Evolutionary conservation across 2,113 vertebrate genomes (phyloP), one percentile per base, ranked within the genome.

Genomic region (Todiramphus chloris): DNA sequence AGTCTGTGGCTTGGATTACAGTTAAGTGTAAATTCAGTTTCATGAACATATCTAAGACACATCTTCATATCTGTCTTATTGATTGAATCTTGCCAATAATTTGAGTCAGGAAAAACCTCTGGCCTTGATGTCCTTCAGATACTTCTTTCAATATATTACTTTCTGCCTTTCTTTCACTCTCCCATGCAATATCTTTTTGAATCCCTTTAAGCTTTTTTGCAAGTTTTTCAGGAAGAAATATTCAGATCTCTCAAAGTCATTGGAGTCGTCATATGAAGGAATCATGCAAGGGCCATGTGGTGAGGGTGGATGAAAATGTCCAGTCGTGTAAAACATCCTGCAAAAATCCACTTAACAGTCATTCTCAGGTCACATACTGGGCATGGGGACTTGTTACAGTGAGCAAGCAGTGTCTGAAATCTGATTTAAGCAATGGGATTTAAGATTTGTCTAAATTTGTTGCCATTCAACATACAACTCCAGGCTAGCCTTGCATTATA

Each of bases 211-310:
- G 25, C 7, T 33, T 53, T 53, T 18, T 73, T 53, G 27, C 58
- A 90, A 3, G 18, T 83, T 63, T 16, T 76, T 58, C 25, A 48
- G 62, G 51, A 87, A 59, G 72, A 70, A 84, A 11, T 51, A 64
- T 30, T 94, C 51, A 27, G n/a, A 13, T 30, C 10, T 51, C 28
- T 58, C 15, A 4, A 35, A 81, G 64, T 55, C 30, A 4, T 28
- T 43, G 43, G 23, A 72, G 23, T 5, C 81, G n/a, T 46, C 46
- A 21, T 11, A 8, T 21, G 5, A 59, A 55, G 55, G 56, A 91
- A 44, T 81, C 16, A 27, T 0, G 2, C 9, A 27, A 56, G 44
- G 10, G 14, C 9, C 2, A 0, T 11, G 37, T 37, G 17, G 30
- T 55, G n/a, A 63, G 51, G 63, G 83, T 5, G 51, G 44, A n/a